Conservation (phyloP, 2,888 invertebrate genomes). For the Drosophila parthenogenetica region DNA sequence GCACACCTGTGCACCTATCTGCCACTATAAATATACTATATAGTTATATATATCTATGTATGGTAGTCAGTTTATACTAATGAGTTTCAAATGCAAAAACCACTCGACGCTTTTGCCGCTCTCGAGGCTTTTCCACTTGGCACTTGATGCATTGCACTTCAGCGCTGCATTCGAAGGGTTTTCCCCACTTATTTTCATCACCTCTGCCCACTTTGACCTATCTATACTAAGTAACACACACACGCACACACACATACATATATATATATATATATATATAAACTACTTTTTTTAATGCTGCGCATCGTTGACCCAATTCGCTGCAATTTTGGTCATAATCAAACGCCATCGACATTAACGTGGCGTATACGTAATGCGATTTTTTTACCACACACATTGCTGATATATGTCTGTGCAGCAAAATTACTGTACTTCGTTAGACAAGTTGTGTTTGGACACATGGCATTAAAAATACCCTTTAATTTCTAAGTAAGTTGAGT, state of each 20-base stretch:
- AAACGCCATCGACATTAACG: constrained; percentile 39
- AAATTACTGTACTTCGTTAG: neutral
- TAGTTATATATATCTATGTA: constrained; percentile 10
- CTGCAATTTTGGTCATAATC: constrained; percentile 40
- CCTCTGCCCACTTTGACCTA: no score
- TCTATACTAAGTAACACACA: no score
- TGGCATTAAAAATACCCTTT: constrained; percentile 10
- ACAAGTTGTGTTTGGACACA: neutral
- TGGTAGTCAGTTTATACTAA: constrained; percentile 54
- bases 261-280: neutral
- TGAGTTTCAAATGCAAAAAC: constrained; percentile 73
- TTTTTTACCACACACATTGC: neutral
- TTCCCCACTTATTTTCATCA: constrained; percentile 33
- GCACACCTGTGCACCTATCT: constrained; percentile 2
- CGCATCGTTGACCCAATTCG: constrained; percentile 69
- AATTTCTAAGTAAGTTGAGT: no score
- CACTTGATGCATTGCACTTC: constrained; percentile 75
- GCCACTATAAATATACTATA: neutral
- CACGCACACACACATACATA: neutral
- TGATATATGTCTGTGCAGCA: neutral
- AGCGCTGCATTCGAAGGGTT: constrained; percentile 49
- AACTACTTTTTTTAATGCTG: constrained; percentile 40
- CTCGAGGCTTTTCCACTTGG: constrained; percentile 52
- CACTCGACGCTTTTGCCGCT: constrained; percentile 49
- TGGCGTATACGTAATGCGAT: constrained; percentile 11